Evolutionary conservation across 2,888 invertebrate genomes (phyloP), one percentile per base, ranked within the genome.

Genomic region (Drosophila pseudotakahashii): DNA sequence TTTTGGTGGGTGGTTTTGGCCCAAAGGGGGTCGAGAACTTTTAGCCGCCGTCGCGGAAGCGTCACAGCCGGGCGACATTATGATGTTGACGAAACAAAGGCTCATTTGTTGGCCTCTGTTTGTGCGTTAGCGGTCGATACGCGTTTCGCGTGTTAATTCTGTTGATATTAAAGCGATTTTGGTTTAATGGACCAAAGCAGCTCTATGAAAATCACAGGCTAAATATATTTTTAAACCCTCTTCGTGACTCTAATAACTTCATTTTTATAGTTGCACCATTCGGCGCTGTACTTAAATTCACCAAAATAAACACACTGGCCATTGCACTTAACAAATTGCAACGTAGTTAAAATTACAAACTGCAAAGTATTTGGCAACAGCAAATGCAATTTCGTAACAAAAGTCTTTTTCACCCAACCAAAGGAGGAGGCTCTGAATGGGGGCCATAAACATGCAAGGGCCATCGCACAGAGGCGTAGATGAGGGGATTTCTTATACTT

Each of bases 281-380:
- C 11, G 30, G 52, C 23, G 6, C 51, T 16, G 59, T 59, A 66
- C 60, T 14, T 52, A 63, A 76, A 63, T 5, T 45, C 67, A 23
- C 42, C 50, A 55, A 62, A 44, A 59, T 39, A 23, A 54, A 61
- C 45, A 34, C 42, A 23, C 44, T 41, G 23, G 48, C 37, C 23
- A 32, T 66, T 68, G 82, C 79, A 88, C 77, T 85, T 79, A 63
- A 81, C 82, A 79, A 88, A 88, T 88, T 85, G 82, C 86, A 79
- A 54, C 55, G 67, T 79, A 72, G 80, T 78, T 80, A 77, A 88
- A 83, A 88, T 76, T 83, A 82, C 78, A 78, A 88, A 76, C 86
- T 83, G 70, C 69, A 73, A 80, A 83, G 78, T 76, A 72, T 68
- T 71, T 76, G 70, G 67, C 52, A 60, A 47, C 66, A 79, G 57